These are phyloP conservation scores for Balanococcus diminutus DNA, from an alignment of 2,888 invertebrate genomes.

Conservation along the genomic window DNA sequence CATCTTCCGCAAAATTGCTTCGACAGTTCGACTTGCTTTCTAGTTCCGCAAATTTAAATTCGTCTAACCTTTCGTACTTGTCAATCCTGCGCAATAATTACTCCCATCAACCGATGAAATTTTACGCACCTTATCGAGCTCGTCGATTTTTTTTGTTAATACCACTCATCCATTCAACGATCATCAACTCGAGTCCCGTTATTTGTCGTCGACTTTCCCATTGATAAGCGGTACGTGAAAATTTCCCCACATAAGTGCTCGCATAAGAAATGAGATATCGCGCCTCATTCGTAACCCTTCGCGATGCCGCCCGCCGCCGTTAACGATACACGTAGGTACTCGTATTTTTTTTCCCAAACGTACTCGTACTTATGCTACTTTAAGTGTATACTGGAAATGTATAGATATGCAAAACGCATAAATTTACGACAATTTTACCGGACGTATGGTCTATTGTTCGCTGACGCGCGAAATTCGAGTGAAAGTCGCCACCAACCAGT, in stretches of 20 bases:
- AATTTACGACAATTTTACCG: slow-evolving; percentile 11
- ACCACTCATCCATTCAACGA: not conserved
- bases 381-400: not conserved
- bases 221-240: not conserved
- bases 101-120: too few species aligned
- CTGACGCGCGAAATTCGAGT: slow-evolving; percentile 13
- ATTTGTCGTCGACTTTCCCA: not conserved
- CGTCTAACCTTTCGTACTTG: too few species aligned
- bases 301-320: not conserved
- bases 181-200: not conserved
- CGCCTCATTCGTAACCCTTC: not conserved
- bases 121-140: too few species aligned
- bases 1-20: too few species aligned
- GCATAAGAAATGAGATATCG: not conserved
- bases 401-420: slow-evolving; percentile 3
- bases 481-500: not conserved
- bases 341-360: too few species aligned
- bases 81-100: too few species aligned
- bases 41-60: too few species aligned
- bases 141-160: too few species aligned
- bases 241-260: not conserved
- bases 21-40: too few species aligned
- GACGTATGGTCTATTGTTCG: not conserved
- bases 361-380: not conserved
- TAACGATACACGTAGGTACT: not conserved